Base-by-base conservation (phyloP, 2,797 vertebrate genomes). In the Apogon hyalosoma region DNA sequence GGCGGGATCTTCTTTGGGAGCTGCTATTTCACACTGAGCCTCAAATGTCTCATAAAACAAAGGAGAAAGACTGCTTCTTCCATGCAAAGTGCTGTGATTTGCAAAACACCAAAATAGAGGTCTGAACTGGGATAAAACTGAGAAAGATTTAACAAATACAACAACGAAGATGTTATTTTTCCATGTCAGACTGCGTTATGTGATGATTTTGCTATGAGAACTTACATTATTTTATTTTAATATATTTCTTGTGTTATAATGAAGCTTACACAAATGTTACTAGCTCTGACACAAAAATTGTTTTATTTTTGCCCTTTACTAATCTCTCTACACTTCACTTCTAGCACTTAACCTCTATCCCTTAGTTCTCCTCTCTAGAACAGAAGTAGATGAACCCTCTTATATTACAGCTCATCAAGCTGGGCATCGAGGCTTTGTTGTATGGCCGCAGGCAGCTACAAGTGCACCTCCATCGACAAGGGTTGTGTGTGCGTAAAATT, bases 21-120 rank as follows among this genome's bases (percentile, higher is more conserved):
- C 60, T 70, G 53, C 71, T 0, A 82, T 73, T 88, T 86, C 85
- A 88, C 89, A 83, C 84, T 0, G 3, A 82, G 65, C 48, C 74
- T 76, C 75, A 42, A 85, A 87, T 79, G 71, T 72, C 82, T 71
- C 78, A 54, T 82, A 57, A 84, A 82, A 77, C 21, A 71, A 57
- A n/a, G 41, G 58, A 66, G 50, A 56, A 54, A 75, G 42, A 33
- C 54, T 21, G 40, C 62, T 14, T 45, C 59, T 59, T 69, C 55
- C 60, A 67, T 33, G 49, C 53, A 21, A 59, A 63, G 12, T 4
- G 38, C 36, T 51, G 54, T 2, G 36, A 69, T 73, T 59, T 66
- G 52, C 52, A 61, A 71, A 80, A 63, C 6, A 53, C 36, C 4
- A 41, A 75, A 50, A 57, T 36, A 48, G 56, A 76, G 47, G 40